These are phyloP conservation scores for Cardiocondyla obscurior DNA, from an alignment of 1,140 invertebrate species.

Conservation along the genomic window DNA sequence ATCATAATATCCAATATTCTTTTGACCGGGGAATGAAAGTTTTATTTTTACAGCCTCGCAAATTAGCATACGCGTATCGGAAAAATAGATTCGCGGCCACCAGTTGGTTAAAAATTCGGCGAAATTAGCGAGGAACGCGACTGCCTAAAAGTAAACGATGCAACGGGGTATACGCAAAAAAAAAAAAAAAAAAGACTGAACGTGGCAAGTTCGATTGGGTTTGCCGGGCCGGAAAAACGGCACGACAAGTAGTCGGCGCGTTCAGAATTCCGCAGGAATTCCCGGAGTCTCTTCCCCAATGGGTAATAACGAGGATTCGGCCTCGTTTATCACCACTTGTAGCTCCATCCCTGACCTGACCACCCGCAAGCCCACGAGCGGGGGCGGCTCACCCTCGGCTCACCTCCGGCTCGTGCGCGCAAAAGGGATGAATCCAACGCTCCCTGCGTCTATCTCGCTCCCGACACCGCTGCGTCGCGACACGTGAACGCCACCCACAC, in stretches of 20 bases:
- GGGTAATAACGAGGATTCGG: conserved; percentile 80
- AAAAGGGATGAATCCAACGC: conserved; percentile 49
- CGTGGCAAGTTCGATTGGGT: conserved; percentile 29
- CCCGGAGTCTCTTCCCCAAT: conserved; percentile 72
- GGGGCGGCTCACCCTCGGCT: neutral
- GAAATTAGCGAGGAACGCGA: conserved; percentile 14
- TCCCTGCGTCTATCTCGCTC: conserved; percentile 32
- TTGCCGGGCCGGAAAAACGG: conserved; percentile 43
- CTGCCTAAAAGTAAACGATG: neutral
- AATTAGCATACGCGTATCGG: neutral
- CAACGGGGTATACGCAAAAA: neutral
- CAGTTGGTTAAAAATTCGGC: neutral
- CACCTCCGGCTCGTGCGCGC: conserved; percentile 16
- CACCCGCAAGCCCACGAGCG: conserved; percentile 42
- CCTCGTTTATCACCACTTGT: conserved; percentile 84
- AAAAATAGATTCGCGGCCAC: neutral
- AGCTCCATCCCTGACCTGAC: conserved; percentile 78
- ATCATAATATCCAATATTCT: no score
- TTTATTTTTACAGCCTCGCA: neutral
- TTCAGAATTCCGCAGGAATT: conserved; percentile 67
- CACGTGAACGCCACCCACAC: conserved; percentile 54
- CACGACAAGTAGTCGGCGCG: conserved; percentile 26
- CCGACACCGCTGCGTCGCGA: conserved; percentile 34
- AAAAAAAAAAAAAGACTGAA: neutral
- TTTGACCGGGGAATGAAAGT: neutral